Conservation (phyloP, 1,140 invertebrate species). For the Aphelenchoides fujianensis region DNA sequence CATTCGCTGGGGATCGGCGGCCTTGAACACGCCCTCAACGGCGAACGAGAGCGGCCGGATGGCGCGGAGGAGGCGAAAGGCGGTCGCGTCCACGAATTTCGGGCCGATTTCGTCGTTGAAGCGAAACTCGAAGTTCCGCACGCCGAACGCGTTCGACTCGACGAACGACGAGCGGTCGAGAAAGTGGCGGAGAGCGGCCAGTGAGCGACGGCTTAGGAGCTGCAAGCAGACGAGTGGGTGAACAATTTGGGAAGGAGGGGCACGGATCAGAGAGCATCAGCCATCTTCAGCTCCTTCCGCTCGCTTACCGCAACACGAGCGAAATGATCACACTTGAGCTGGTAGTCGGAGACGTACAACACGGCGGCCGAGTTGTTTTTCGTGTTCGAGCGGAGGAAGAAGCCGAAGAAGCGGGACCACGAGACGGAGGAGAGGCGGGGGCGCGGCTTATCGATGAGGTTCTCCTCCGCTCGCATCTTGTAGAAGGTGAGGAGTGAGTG, state of each 20-base stretch:
- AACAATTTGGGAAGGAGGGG: too few relatives aligned
- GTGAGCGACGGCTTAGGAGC: not conserved
- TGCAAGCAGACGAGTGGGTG: too few relatives aligned
- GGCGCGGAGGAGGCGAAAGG: not conserved
- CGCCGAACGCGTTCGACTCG: not conserved
- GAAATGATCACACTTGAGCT: not conserved
- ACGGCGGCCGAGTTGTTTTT: not conserved
- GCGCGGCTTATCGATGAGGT: too few relatives aligned
- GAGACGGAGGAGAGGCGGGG: too few relatives aligned
- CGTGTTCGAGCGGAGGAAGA: not conserved
- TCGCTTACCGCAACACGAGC: not conserved
- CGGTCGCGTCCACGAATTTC: not conserved
- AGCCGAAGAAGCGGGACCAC: not conserved
- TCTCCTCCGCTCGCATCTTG: too few relatives aligned
- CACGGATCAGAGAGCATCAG: too few relatives aligned
- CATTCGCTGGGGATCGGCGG: not conserved
- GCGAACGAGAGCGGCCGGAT: not conserved
- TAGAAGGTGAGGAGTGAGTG: too few relatives aligned
- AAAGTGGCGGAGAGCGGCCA: not conserved
- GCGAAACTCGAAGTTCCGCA: not conserved
- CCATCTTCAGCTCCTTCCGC: too few relatives aligned
- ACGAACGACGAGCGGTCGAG: not conserved
- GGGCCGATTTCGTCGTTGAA: not conserved
- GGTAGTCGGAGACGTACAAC: not conserved
- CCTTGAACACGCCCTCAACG: not conserved